These are phyloP conservation scores for Trachops cirrhosus DNA, from an alignment of 2,797 vertebrate genomes.

Conservation along the genomic window DNA sequence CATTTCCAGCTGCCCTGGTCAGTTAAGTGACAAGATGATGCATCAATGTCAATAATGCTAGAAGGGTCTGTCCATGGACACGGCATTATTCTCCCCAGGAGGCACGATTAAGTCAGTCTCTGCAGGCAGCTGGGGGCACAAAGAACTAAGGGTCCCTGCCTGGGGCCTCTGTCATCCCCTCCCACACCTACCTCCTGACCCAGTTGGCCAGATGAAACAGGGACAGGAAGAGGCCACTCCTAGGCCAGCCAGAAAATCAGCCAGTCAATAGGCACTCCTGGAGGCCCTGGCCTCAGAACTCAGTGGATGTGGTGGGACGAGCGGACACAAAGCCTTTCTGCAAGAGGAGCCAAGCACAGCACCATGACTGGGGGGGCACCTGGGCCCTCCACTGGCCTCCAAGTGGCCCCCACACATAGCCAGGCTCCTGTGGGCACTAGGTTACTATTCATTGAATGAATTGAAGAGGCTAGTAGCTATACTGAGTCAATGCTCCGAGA, in stretches of 20 bases:
- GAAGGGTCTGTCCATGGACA: neutral
- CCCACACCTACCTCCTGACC: neutral
- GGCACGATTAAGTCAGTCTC: neutral
- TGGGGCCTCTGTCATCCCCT: neutral
- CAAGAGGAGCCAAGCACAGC: neutral
- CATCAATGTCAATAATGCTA: slow-evolving; percentile 31
- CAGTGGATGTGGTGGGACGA: fast-evolving
- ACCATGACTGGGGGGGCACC: neutral
- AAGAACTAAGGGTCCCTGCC: neutral
- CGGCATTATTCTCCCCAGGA: neutral
- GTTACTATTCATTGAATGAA: neutral
- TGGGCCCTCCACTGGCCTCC: neutral
- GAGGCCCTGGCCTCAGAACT: neutral
- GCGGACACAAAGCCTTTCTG: neutral
- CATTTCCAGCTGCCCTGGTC: slow-evolving; percentile 50
- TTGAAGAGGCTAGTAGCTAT: neutral
- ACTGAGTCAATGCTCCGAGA: neutral
- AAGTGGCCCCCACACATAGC: fast-evolving
- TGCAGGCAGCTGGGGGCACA: slow-evolving; percentile 27
- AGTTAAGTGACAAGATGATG: slow-evolving; percentile 63
- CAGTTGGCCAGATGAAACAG: neutral
- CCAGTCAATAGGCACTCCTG: neutral
- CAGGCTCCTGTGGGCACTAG: neutral
- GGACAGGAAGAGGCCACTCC: slow-evolving; percentile 3
- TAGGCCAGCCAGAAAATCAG: slow-evolving; percentile 9